These are phyloP conservation scores for Amblyornis subalaris DNA, from an alignment of 2,113 vertebrate genomes.

Conservation along the genomic window DNA sequence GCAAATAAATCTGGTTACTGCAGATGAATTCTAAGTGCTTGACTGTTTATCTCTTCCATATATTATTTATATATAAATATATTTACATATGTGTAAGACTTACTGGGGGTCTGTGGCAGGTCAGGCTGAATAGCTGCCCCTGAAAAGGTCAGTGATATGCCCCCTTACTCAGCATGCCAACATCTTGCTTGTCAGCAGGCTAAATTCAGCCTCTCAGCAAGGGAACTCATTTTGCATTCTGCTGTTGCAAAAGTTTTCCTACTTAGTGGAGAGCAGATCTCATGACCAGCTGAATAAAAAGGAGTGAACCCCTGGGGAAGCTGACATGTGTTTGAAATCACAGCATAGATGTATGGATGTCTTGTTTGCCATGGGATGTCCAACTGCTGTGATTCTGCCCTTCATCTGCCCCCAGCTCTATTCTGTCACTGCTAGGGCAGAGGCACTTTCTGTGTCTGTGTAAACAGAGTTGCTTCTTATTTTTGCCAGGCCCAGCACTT, in stretches of 20 bases:
- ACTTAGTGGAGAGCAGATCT: not conserved
- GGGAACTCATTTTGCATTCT: not conserved
- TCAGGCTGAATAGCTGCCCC: not conserved
- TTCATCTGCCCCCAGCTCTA: not conserved
- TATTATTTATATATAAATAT: not conserved
- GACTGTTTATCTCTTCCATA: not conserved
- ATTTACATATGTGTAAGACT: not conserved
- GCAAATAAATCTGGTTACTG: not conserved
- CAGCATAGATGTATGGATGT: no score
- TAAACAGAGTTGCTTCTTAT: not conserved
- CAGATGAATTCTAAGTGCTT: not conserved
- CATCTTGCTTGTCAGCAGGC: not conserved
- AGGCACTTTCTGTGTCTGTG: not conserved
- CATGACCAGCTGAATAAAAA: not conserved
- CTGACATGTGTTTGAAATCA: not conserved
- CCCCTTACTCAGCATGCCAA: not conserved
- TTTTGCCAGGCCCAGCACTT: not conserved
- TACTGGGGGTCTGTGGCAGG: not conserved
- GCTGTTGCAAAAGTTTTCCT: not conserved
- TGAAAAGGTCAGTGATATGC: not conserved
- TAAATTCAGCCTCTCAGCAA: not conserved
- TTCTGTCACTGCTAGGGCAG: not conserved
- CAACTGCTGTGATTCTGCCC: not conserved
- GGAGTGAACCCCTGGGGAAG: not conserved
- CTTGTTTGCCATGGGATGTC: not conserved